Evolutionary conservation across 2,888 invertebrate species (phyloP).

Genomic region (Eilema caniola): DNA sequence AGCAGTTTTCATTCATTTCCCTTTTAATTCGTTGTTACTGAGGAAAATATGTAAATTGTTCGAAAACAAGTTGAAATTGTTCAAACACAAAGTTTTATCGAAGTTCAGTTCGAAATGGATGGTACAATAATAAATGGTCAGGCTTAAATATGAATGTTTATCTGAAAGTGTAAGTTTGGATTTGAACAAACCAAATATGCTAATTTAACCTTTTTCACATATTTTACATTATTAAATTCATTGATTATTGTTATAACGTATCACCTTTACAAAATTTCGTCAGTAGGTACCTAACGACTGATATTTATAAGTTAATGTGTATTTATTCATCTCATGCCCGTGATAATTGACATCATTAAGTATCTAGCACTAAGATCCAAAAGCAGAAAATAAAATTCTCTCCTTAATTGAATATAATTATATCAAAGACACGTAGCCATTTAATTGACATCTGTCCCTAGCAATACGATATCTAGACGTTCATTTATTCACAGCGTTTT

Average conservation of each 20-base stretch:
- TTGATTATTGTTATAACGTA: background rate
- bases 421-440: background rate
- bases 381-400: background rate
- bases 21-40: constrained; percentile 30
- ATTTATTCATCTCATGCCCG: background rate
- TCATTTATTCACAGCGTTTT: background rate
- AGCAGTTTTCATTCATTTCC: constrained; percentile 29
- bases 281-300: background rate
- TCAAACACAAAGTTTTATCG: constrained; percentile 25
- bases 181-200: background rate
- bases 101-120: constrained; percentile 11
- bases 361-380: background rate
- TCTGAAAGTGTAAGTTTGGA: background rate
- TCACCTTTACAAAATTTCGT: background rate
- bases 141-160: background rate
- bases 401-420: background rate
- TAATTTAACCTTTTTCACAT: background rate
- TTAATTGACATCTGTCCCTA: background rate
- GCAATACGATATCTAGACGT: background rate
- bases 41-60: constrained; percentile 45
- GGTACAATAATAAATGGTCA: constrained; percentile 4
- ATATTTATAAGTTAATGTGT: background rate
- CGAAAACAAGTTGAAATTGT: constrained; percentile 30
- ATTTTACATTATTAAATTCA: too few relatives aligned
- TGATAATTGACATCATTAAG: background rate